Evolutionary conservation across 2,797 vertebrate species (phyloP), one percentile per base, ranked within the genome.

Genomic region (Pampus argenteus): DNA sequence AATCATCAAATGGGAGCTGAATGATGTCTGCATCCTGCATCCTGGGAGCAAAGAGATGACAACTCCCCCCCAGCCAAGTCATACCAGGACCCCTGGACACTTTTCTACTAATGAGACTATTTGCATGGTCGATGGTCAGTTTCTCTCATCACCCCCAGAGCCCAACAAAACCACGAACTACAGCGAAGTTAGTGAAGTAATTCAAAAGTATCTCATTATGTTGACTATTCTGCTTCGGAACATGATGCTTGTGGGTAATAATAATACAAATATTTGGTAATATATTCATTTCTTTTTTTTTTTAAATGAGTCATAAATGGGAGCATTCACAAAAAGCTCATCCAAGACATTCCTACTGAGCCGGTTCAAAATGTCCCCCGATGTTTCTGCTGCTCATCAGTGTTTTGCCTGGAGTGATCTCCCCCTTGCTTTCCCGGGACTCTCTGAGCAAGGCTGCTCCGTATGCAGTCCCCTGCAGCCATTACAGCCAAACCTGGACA

Each of bases 91-190:
- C 58, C 31, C 9, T 18, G 76, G 67, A 61, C 76, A 56, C 34
- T 36, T 51, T 68, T 52, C 28, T 29, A 0, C 22, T 90, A 86
- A 88, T 85, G 81, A 85, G 31, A 52, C 74, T 48, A 76, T 88
- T 82, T 89, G 75, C 88, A 86, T 83, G 72, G 73, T 45, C n/a
- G 85, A 81, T 15, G 80, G 86, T 79, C 81, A 87, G 74, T 60
- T 76, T 64, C 72, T 81, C 57, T 78, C 82, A 86, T 85, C 74
- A 64, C 61, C 70, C 64, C 54, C 13, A 31, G 74, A 79, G 55
- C 34, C 69, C 61, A 72, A 78, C 81, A 54, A 79, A 83, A 76
- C 66, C 34, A 49, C 68, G 55, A 81, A 28, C 47, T 59, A 25
- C 55, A 42, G 44, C 9, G 23, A 68, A 56, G 62, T 48, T 63